Evolutionary conservation across 2,888 invertebrate species (phyloP).

Genomic region (Cheilosia pagana): DNA sequence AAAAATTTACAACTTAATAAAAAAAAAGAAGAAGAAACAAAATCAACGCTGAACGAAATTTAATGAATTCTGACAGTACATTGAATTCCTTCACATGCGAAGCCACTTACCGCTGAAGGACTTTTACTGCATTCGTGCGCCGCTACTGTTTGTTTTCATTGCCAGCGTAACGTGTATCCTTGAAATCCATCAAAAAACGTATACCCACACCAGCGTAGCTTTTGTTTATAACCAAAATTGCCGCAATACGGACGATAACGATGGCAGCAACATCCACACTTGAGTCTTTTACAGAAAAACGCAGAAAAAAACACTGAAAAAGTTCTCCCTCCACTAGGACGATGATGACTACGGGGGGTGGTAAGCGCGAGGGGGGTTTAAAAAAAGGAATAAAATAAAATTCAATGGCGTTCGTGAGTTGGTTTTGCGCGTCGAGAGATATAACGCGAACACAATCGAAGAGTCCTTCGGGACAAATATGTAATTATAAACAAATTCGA

Average conservation of each 20-base stretch:
- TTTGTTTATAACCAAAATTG: conserved; percentile 74
- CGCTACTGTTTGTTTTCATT: conserved; percentile 55
- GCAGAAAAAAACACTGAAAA: conserved; percentile 11
- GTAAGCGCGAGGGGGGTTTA: background rate
- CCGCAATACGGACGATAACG: conserved; percentile 67
- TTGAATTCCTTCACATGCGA: conserved; percentile 34
- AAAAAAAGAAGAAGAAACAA: conserved; percentile 15
- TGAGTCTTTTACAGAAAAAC: conserved; percentile 29
- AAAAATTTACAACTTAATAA: conserved; percentile 52
- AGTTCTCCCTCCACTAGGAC: conserved; percentile 37
- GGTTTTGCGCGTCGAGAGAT: conserved; percentile 44
- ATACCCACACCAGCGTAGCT: conserved; percentile 26
- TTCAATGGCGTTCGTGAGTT: conserved; percentile 64
- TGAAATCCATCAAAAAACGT: conserved; percentile 62
- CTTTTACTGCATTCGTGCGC: conserved; percentile 64
- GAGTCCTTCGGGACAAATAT: conserved; percentile 33
- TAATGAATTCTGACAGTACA: conserved; percentile 43
- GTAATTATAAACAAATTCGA: conserved; percentile 40
- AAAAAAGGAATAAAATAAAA: conserved; percentile 11
- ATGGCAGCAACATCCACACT: conserved; percentile 54
- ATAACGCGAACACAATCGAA: conserved; percentile 16
- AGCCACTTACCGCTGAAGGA: conserved; percentile 67
- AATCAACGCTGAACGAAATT: conserved; percentile 17
- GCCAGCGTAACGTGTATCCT: conserved; percentile 51
- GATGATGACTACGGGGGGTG: conserved; percentile 49